Base-by-base conservation (phyloP, 2,797 vertebrate genomes). In the Acanthiza pusilla region DNA sequence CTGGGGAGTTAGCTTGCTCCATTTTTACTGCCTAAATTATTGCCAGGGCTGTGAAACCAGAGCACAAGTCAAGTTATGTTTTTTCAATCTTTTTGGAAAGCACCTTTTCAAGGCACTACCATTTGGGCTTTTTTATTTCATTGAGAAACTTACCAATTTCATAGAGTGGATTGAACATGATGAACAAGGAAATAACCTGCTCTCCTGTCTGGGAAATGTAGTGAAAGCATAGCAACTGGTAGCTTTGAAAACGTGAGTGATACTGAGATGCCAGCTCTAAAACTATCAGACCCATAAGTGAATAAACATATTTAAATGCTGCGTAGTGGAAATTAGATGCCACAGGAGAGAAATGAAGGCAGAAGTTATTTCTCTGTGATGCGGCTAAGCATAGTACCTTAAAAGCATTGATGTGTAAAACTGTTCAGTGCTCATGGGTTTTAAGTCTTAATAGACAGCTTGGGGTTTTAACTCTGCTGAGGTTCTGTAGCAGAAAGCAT, bases 261-360 rank as follows among this genome's bases (percentile, higher is more conserved):
- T 63, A 70, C 40, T 71, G 78, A 88, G 57, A 22, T 50, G 32
- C 7, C n/a, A 70, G 29, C 53, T 71, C 61, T 91, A 42, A 91
- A 76, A 23, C 51, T 25, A 57, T 70, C 51, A 66, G 53, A 66
- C 21, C 6, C 12, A 18, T 21, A 67, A 53, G 20, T 60, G 27
- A 70, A 55, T 55, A 82, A 87, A 71, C 16, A 68, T 0, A 0
- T 63, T 85, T 89, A 67, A 85, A 50, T 38, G 85, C 23, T 30
- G 7, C 74, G 11, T 48, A 34, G 40, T 47, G 36, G 29, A 85
- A 91, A 88, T 54, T 73, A 82, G 53, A 68, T 36, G 30, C 17
- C 79, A 75, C 40, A 57, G 54, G 40, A 92, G 58, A 81, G 57
- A 84, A 88, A 72, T 65, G 14, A 91, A 85, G 21, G 21, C 68